A percentile compares a stretch with the other conserved stretches of the same genome.
These are phyloP conservation scores for Siniperca chuatsi DNA, from an alignment of 2,113 vertebrate species.

Conservation along the genomic window DNA sequence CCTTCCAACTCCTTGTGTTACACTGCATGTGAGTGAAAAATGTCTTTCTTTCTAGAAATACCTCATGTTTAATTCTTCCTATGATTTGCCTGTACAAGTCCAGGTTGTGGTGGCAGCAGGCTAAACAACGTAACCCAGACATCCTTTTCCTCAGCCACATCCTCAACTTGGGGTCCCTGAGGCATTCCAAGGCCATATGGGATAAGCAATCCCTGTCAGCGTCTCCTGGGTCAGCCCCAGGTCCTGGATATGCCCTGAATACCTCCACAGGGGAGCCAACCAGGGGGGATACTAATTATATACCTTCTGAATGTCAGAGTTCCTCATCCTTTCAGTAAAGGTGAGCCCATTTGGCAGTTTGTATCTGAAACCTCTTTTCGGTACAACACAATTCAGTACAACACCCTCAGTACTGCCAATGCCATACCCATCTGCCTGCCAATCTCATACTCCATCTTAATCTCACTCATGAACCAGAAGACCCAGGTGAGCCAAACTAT, in stretches of 20 bases:
- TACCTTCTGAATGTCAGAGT: not conserved
- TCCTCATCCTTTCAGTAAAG: not conserved
- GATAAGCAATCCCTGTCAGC: conserved; percentile 41
- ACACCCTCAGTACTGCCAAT: not conserved
- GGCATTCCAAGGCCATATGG: conserved; percentile 54
- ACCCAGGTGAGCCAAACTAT: not conserved
- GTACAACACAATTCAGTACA: not conserved
- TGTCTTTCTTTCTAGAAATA: not conserved
- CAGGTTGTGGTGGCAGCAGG: conserved; percentile 15
- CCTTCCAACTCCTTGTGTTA: not conserved
- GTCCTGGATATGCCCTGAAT: conserved; percentile 40
- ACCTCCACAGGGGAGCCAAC: conserved; percentile 40
- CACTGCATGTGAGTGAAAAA: not conserved
- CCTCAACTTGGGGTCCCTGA: conserved; percentile 29
- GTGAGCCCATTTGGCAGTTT: not conserved
- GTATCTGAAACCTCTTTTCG: not conserved
- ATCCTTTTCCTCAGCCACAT: conserved; percentile 18
- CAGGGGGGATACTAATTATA: conserved; percentile 24
- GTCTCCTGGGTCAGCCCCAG: conserved; percentile 32
- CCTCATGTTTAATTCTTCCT: not conserved
- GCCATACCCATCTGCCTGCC: not conserved
- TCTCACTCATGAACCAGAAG: not conserved
- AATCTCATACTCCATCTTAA: conserved; percentile 13
- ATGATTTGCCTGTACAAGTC: not conserved
- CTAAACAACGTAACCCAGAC: conserved; percentile 25